Evolutionary conservation across 2,797 vertebrate genomes (phyloP).

Genomic region (Danio tinwini): DNA sequence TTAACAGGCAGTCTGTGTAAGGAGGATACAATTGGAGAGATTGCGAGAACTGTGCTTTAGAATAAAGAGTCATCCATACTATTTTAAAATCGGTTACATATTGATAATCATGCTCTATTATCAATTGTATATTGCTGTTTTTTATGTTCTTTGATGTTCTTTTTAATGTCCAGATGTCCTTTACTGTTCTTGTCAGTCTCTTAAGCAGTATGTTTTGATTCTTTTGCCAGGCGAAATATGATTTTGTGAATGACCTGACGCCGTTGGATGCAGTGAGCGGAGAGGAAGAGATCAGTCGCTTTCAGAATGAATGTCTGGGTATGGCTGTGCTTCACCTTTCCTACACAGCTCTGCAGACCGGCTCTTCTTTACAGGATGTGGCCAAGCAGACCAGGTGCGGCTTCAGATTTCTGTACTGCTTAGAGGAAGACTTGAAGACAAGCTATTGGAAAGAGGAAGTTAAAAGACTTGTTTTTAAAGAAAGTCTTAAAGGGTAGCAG

Average conservation of each 20-base stretch:
- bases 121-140: not conserved
- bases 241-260: conserved; percentile 87
- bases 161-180: not conserved
- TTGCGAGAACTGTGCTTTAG: too few species aligned
- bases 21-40: too few species aligned
- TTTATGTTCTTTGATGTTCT: not conserved
- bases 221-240: conserved; percentile 83
- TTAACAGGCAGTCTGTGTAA: too few species aligned
- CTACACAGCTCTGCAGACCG: conserved; percentile 77
- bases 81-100: too few species aligned
- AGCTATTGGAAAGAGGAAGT: not conserved
- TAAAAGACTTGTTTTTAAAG: not conserved
- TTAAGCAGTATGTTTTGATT: not conserved
- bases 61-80: too few species aligned
- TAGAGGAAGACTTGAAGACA: not conserved
- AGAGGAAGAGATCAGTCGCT: conserved; percentile 80
- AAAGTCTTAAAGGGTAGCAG: not conserved
- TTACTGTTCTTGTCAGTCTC: not conserved
- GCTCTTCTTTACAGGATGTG: conserved; percentile 81
- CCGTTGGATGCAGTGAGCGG: conserved; percentile 76
- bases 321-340: conserved; percentile 94
- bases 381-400: conserved; percentile 83
- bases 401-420: conserved; percentile 23
- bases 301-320: conserved; percentile 92
- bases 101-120: not conserved